Base-by-base conservation (phyloP, 2,888 invertebrate species). In the Diarsia dahlii region DNA sequence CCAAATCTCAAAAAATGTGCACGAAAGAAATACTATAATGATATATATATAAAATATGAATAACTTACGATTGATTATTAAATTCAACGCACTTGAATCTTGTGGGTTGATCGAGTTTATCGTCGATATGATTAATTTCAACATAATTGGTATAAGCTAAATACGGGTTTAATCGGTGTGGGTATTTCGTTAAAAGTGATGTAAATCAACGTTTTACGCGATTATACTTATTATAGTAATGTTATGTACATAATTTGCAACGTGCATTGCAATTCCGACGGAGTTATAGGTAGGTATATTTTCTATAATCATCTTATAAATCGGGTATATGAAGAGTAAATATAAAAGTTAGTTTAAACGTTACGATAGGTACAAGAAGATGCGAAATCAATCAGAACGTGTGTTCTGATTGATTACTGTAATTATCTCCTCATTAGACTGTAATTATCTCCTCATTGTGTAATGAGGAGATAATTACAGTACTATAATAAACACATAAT, bases 311-410 rank as follows among this genome's bases (percentile, higher is more conserved):
- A 67, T 66, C 18, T 65, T 72, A 74, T 67, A 71, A 74, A 78
- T 74, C 66, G 66, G 71, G 50, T 87, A 71, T 28, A 70, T 62
- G 52, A 72, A 68, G 68, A 76, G 46, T 72, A 58, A 70, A 76
- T 87, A 79, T 75, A 73, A 73, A 71, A 78, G 63, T 85, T 73
- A 76, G 67, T 79, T 64, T 66, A 72, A 74, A 84, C 18, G 9
- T 80, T 62, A 74, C 74, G 52, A 46, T 73, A 80, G 62, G 46
- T 63, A 39, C 39, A 76, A 18, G 48, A 75, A 18, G 71, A 84
- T 74, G 82, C 48, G 77, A 88, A 75, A 80, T 56, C 68, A 66
- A 74, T 84, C 78, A 79, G 71, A 87, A 76, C 74, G n/a, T n/a
- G n/a, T n/a, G n/a, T n/a, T n/a, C n/a, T n/a, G n/a, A n/a, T n/a